Percentiles rank a stretch among this genome's conserved stretches.
These are phyloP conservation scores for Ceratina japonica DNA, from an alignment of 1,140 invertebrate species.

Conservation along the genomic window DNA sequence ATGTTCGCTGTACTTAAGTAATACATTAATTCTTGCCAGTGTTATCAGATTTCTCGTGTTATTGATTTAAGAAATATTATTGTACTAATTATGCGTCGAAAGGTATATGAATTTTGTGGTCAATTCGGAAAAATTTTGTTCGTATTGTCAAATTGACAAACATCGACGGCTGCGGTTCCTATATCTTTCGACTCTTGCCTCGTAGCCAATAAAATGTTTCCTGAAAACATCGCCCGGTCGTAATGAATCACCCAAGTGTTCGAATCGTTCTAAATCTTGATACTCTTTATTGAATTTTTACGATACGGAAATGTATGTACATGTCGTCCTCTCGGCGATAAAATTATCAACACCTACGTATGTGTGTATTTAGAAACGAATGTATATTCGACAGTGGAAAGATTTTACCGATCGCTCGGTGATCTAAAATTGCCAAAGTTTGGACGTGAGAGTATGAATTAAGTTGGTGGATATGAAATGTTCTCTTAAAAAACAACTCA, in stretches of 20 bases:
- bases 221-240: neutral
- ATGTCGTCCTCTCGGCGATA: slow-evolving; percentile 7
- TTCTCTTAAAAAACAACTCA: too few relatives aligned
- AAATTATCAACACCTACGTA: neutral
- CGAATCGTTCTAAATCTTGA: neutral
- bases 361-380: neutral
- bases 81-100: neutral
- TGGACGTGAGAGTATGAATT: too few relatives aligned
- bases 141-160: neutral
- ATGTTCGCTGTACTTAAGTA: neutral
- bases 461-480: too few relatives aligned
- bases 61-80: neutral
- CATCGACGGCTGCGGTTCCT: neutral
- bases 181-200: slow-evolving; percentile 3
- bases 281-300: neutral
- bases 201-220: neutral
- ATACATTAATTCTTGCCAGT: neutral
- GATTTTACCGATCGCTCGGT: too few relatives aligned
- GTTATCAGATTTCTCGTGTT: neutral
- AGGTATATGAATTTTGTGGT: neutral
- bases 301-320: neutral
- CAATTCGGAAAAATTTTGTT: neutral
- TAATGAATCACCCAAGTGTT: neutral
- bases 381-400: too few relatives aligned
- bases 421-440: too few relatives aligned